phyloP scores from a whole-genome alignment of 2,113 vertebrate genomes.

The Microtus oregoni region DNA sequence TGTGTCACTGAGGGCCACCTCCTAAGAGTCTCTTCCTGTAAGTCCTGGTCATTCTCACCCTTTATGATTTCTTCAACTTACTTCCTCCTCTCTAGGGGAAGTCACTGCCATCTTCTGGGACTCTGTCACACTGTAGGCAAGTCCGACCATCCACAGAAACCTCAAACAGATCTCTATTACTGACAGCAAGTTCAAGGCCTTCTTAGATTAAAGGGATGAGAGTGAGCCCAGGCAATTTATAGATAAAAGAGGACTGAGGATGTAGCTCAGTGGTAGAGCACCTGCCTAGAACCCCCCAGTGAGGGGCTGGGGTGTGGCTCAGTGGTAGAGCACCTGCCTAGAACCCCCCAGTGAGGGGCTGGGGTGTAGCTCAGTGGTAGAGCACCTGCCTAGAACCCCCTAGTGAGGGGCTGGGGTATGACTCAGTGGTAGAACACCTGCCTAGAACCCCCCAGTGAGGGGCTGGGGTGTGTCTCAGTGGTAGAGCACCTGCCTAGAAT shows the following conservation, averaged over 20 bases:
- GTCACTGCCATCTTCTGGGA: not conserved
- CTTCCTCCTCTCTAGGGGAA: not conserved
- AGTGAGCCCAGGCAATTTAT: not conserved
- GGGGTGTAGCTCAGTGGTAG: not conserved
- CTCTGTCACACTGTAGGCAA: not conserved
- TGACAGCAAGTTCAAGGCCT: too few relatives aligned
- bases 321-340: not conserved
- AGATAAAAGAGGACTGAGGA: not conserved
- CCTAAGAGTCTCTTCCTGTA: not conserved
- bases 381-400: not conserved
- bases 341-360: not conserved
- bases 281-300: not conserved
- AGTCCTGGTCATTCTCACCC: not conserved
- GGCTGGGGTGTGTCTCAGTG: not conserved
- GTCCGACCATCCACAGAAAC: not conserved
- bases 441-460: too few relatives aligned
- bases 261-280: not conserved
- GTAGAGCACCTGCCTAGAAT: not conserved
- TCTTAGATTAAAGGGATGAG: not conserved
- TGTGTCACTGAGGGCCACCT: rapidly evolving
- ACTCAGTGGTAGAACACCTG: too few relatives aligned
- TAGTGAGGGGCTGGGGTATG: not conserved
- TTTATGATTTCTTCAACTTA: not conserved
- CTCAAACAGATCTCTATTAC: not conserved
- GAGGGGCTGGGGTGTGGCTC: not conserved